These are phyloP conservation scores for Cololabis saira DNA, from an alignment of 2,113 vertebrate genomes.

Conservation along the genomic window DNA sequence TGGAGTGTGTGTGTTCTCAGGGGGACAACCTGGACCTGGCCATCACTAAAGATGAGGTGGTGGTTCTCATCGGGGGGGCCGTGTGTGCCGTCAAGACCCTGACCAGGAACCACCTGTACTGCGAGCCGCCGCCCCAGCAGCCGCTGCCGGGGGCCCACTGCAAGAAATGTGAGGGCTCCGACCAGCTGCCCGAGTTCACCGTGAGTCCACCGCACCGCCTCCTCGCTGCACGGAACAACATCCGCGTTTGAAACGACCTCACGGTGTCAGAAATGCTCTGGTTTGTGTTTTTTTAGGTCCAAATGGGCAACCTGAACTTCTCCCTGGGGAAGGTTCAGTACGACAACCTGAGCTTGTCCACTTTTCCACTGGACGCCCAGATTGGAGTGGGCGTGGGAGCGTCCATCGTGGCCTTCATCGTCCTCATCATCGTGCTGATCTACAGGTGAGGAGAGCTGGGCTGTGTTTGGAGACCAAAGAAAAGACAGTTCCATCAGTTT, in stretches of 20 bases:
- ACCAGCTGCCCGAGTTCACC: constrained; percentile 91
- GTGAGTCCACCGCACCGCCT: constrained; percentile 79
- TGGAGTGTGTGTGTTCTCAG: constrained; percentile 66
- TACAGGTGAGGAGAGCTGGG: constrained; percentile 94
- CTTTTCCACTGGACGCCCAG: constrained; percentile 94
- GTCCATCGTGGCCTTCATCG: constrained; percentile 92
- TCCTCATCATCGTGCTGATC: constrained; percentile 95
- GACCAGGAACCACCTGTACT: constrained; percentile 94
- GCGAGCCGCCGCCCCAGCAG: constrained; percentile 92
- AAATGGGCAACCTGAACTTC: constrained; percentile 94
- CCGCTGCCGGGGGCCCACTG: constrained; percentile 80
- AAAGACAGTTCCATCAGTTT: no score
- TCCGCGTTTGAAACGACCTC: background rate
- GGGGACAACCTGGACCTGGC: constrained; percentile 96
- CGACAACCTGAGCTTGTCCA: constrained; percentile 88
- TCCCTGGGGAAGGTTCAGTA: constrained; percentile 93
- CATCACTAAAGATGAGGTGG: constrained; percentile 95
- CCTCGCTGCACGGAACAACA: no score
- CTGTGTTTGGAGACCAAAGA: no score
- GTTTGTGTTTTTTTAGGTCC: constrained; percentile 83
- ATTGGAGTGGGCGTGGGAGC: constrained; percentile 92
- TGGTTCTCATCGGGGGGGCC: constrained; percentile 93
- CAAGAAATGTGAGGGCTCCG: constrained; percentile 84
- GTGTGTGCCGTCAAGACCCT: constrained; percentile 93
- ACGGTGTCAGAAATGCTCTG: background rate